phyloP scores from a whole-genome alignment of 2,797 vertebrate genomes.

The Lemur catta region DNA sequence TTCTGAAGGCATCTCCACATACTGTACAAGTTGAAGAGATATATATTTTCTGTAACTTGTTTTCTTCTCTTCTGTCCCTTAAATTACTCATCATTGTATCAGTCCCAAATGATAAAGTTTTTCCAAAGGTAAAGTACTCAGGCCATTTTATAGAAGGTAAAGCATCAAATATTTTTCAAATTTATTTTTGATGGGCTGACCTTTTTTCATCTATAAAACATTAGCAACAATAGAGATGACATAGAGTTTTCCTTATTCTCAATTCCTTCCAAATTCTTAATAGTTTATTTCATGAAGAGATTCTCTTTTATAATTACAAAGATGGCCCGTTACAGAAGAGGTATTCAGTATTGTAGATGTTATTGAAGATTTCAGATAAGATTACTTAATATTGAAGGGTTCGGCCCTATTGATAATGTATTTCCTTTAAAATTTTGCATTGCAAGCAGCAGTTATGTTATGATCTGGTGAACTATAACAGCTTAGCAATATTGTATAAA shows the following conservation, averaged over 20 bases:
- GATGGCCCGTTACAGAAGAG: background rate
- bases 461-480: background rate
- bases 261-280: background rate
- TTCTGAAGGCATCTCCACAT: background rate
- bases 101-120: background rate
- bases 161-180: background rate
- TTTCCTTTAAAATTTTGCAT: background rate
- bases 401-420: background rate
- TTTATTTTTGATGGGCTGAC: background rate
- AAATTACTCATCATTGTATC: background rate
- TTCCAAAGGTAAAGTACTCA: background rate
- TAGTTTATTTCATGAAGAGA: background rate
- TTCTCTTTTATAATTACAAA: background rate
- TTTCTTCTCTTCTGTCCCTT: background rate
- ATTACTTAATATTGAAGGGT: background rate
- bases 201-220: background rate
- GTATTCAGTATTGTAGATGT: background rate
- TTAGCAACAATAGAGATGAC: background rate
- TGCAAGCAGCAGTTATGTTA: background rate
- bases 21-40: background rate
- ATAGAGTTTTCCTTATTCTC: background rate
- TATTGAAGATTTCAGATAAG: background rate
- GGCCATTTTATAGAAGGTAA: background rate
- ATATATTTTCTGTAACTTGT: background rate
- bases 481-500: background rate